phyloP scores from a whole-genome alignment of 2,888 invertebrate species.

The Drosophila sordidapex region DNA sequence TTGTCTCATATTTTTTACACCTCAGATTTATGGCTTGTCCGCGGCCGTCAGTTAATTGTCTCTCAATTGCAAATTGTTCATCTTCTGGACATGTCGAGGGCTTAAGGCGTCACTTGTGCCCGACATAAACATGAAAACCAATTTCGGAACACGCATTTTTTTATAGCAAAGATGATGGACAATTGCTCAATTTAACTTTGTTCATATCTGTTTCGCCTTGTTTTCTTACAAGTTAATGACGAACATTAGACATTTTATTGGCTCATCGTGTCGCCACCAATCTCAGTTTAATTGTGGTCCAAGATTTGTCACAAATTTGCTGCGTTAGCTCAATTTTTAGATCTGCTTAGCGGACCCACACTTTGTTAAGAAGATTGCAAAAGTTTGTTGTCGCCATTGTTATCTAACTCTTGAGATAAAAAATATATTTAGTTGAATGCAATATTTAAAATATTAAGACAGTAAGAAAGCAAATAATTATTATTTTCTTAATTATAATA shows the following conservation, averaged over 20 bases:
- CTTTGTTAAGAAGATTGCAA: not conserved
- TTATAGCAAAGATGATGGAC: conserved; percentile 71
- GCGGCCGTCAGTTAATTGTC: conserved; percentile 67
- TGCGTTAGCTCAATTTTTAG: conserved; percentile 23
- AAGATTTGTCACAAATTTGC: conserved; percentile 49
- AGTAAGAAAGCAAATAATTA: too few species aligned
- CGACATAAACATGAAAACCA: conserved; percentile 60
- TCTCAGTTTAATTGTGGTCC: conserved; percentile 50
- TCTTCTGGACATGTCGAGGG: conserved; percentile 46
- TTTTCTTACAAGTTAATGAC: conserved; percentile 62
- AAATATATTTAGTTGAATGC: not conserved
- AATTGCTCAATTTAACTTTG: conserved; percentile 77
- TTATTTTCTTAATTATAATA: not conserved
- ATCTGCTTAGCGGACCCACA: not conserved
- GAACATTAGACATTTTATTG: conserved; percentile 57
- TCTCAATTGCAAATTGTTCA: conserved; percentile 64
- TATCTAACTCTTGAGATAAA: not conserved
- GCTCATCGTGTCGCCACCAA: conserved; percentile 29
- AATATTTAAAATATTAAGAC: not conserved
- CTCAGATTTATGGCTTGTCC: conserved; percentile 68
- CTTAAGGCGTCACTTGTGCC: conserved; percentile 63
- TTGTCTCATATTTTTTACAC: conserved; percentile 60
- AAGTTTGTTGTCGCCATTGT: not conserved
- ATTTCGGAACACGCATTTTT: conserved; percentile 51
- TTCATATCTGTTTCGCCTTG: conserved; percentile 59